Conservation (phyloP, 2,888 invertebrate species). For the Dendrolimus houi region DNA sequence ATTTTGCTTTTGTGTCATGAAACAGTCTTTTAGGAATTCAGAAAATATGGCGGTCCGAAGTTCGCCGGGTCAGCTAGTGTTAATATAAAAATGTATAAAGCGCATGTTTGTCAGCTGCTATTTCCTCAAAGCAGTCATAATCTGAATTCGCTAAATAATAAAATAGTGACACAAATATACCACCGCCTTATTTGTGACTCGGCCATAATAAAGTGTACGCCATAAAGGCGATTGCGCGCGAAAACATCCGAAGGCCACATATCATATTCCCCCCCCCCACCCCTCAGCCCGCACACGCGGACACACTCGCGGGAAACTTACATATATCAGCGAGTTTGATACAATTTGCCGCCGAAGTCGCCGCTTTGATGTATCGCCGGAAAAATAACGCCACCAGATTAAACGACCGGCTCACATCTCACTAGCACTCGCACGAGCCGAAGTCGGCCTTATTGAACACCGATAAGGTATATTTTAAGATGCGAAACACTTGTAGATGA, state of each 20-base stretch:
- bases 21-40: too few species aligned
- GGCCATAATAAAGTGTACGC: not conserved
- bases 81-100: too few species aligned
- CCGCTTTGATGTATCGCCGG: constrained; percentile 62
- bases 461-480: not conserved
- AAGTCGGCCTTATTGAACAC: constrained; percentile 11
- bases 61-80: too few species aligned
- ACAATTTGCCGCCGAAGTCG: constrained; percentile 57
- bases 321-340: constrained; percentile 59
- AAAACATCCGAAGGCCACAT: not conserved
- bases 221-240: not conserved
- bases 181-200: too few species aligned
- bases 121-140: too few species aligned
- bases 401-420: constrained; percentile 37
- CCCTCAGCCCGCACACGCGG: not conserved
- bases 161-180: too few species aligned
- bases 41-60: too few species aligned
- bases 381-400: constrained; percentile 59
- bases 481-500: not conserved
- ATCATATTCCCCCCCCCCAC: not conserved
- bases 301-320: constrained; percentile 6
- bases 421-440: constrained; percentile 9
- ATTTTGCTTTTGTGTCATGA: too few species aligned
- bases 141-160: too few species aligned
- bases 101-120: too few species aligned